Base-by-base conservation (phyloP, 2,113 vertebrate species). In the Lampris incognitus region DNA sequence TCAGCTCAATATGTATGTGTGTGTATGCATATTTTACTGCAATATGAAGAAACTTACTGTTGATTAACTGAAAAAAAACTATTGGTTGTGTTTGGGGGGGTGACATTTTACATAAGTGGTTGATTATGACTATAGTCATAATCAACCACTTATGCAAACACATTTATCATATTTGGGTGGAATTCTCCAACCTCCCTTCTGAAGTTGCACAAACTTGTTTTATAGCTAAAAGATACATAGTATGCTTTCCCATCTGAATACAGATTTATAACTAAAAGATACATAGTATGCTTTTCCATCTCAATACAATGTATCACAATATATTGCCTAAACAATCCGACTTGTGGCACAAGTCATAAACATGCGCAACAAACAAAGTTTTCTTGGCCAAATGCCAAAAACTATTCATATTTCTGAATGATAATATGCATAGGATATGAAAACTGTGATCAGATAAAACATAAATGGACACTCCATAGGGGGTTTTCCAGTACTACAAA, bases 101-200 rank as follows among this genome's bases (percentile, higher is more conserved):
- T 24, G 24, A 24, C 24, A 24, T 24, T 24, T 24, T 24, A 24
- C 24, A 24, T 24, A 24, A 24, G 24, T 24, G 44, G 6, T 9
- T 49, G 9, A 8, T 44, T 66, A 59, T 44, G 59, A 65, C 71
- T 42, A 62, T 64, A 46, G 66, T 40, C 50, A 64, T 61, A 76
- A 85, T 60, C 10, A 55, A 59, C 52, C 10, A 24, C 66, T 70
- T 60, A 78, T 55, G 69, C 44, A n/a, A 64, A 4, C 9, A 52
- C 37, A 69, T 68, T 41, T 54, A 68, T 77, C 73, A 61, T 44
- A 71, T 69, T 51, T 75, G 63, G 66, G 64, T 37, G 39, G 36
- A 69, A 66, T 13, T 3, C 40, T 63, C 11, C 6, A 67, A 66
- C 59, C 63, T 68, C 58, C 58, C 46, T 54, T 69, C 24, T 54